Base-by-base conservation (phyloP, 37 sponge, comb jelly and placozoan genomes). In the Aphrocallistes beatrix region DNA sequence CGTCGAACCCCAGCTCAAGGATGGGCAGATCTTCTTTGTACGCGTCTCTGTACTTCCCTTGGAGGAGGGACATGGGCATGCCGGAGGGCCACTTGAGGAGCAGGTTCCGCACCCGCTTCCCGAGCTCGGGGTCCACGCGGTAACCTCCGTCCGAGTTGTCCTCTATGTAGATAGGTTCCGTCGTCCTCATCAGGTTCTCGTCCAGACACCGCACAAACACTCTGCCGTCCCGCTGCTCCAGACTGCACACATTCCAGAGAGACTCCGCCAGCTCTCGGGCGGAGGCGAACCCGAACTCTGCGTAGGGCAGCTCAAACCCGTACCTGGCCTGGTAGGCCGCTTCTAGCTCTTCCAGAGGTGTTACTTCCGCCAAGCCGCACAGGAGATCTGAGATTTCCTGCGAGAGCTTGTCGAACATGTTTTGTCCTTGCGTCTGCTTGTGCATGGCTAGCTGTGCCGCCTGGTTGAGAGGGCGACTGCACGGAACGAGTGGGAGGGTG, bases 51-150 rank as follows among this genome's bases (percentile, higher is more conserved):
- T 19, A 60, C 75, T 60, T 60, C 34, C n/a, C 75, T 13, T 60
- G 8, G 6, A 60, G 75, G 32, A 60, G 75, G 3, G 75, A 60
- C 3, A 60, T 60, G 28, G 75, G 75, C 75, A 60, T 60, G 10
- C 75, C 75, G 6, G 75, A 60, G 75, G 75, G 75, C 75, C 75
- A 60, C 75, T 60, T 60, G 17, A 60, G 34, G 25, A 60, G 34
- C 75, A 60, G 34, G 75, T 60, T 60, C 21, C 75, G 10, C 25
- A 60, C 34, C n/a, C 75, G 25, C 25, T 60, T 13, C 6, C 25
- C 8, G 8, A 60, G 10, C 34, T 60, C 75, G 3, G 34, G 25
- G 75, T 3, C 75, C n/a, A 60, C n/a, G 8, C 6, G 3, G 32
- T 13, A 6, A 60, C 28, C 6, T 60, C n/a, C n/a, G 32, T 3